Evolutionary conservation across 2,797 vertebrate species (phyloP).

Genomic region (Crenichthys baileyi): DNA sequence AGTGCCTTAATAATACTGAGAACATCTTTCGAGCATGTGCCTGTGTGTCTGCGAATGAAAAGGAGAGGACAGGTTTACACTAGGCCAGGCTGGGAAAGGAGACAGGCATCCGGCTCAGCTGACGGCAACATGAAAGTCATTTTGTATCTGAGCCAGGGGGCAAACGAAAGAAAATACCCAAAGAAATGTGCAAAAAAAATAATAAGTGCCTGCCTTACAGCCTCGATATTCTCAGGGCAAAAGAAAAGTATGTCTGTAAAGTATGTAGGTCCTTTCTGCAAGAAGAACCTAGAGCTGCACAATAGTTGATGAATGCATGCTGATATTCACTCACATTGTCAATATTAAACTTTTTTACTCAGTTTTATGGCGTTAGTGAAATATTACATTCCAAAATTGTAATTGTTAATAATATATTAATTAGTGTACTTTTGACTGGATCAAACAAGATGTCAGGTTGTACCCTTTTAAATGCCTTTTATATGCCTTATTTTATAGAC

Average conservation of each 20-base stretch:
- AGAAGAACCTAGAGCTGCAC: neutral
- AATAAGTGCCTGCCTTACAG: neutral
- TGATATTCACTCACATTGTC: neutral
- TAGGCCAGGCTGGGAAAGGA: neutral
- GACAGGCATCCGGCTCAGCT: neutral
- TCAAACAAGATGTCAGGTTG: too few species aligned
- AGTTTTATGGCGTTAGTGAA: neutral
- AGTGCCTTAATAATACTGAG: slow-evolving; percentile 12
- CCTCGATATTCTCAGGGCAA: neutral
- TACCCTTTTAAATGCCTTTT: too few species aligned
- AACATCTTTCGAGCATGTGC: slow-evolving; percentile 11
- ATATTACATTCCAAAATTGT: neutral
- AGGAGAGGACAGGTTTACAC: slow-evolving; percentile 38
- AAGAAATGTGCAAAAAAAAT: neutral
- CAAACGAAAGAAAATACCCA: neutral
- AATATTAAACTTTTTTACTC: neutral
- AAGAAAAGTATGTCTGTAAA: neutral
- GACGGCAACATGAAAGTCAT: neutral
- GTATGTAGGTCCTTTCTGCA: neutral
- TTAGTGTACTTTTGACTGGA: neutral
- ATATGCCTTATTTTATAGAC: neutral
- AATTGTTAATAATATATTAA: neutral
- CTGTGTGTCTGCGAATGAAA: neutral
- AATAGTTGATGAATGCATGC: neutral
- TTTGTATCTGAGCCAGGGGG: neutral